Conservation (phyloP, 2,113 vertebrate genomes). For the Arizona elegans region DNA sequence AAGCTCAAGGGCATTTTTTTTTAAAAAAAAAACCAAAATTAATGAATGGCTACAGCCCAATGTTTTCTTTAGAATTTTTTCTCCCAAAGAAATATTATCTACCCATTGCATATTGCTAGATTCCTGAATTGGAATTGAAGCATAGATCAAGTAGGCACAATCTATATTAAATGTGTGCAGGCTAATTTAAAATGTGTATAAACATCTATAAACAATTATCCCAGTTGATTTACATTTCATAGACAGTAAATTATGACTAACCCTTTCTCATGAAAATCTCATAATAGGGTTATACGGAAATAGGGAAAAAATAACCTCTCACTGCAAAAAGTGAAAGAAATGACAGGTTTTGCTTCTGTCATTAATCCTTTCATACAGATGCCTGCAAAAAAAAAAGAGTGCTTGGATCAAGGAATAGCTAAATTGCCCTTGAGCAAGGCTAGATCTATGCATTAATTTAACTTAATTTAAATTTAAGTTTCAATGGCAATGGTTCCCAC, state of each 20-base stretch:
- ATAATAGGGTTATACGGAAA: background rate
- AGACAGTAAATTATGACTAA: background rate
- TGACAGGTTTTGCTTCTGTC: background rate
- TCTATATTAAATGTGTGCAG: background rate
- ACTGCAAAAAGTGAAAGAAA: background rate
- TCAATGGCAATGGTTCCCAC: background rate
- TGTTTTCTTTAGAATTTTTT: background rate
- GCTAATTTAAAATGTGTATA: background rate
- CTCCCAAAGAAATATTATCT: background rate
- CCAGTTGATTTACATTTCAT: background rate
- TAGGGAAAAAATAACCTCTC: background rate
- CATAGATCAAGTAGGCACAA: background rate
- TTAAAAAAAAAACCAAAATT: background rate
- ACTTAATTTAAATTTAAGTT: background rate
- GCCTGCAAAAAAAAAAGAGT: background rate
- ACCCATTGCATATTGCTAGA: background rate
- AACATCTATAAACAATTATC: background rate
- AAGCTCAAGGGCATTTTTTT: background rate
- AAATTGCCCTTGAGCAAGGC: background rate
- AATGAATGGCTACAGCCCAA: background rate
- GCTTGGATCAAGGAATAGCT: background rate
- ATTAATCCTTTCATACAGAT: background rate
- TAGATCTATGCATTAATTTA: background rate
- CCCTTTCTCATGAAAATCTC: background rate
- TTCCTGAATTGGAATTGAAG: background rate